Percentiles rank a stretch among this genome's conserved stretches.
Conservation (phyloP, 2,113 vertebrate genomes). For the Pyxicephalus adspersus region DNA sequence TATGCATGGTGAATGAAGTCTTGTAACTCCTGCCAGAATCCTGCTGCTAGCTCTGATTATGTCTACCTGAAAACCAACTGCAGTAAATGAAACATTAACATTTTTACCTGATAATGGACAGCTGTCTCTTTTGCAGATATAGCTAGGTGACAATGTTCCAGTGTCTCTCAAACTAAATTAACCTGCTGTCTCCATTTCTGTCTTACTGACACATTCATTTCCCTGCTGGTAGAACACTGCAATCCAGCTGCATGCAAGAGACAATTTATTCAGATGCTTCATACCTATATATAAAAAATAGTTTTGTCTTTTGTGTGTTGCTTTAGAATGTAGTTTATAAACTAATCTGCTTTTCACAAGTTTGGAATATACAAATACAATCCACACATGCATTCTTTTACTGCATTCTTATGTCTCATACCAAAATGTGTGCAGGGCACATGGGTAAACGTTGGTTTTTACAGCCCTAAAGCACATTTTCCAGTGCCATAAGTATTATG, state of each 20-base stretch:
- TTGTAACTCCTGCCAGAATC: conserved; percentile 3
- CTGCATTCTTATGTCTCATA: too few relatives aligned
- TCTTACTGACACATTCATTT: conserved; percentile 32
- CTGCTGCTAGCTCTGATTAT: conserved; percentile 30
- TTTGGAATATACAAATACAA: too few relatives aligned
- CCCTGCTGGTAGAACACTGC: conserved; percentile 19
- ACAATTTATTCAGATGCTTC: neutral
- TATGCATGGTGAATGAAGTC: conserved; percentile 27
- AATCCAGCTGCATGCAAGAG: neutral
- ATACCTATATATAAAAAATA: neutral
- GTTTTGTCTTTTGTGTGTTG: too few relatives aligned
- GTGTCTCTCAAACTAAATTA: conserved; percentile 24
- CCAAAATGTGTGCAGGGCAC: too few relatives aligned
- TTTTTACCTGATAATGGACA: conserved; percentile 28
- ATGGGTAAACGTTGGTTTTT: too few relatives aligned
- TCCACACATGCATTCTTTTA: too few relatives aligned
- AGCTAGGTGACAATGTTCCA: conserved; percentile 29
- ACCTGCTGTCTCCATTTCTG: conserved; percentile 26
- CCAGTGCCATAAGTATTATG: too few relatives aligned
- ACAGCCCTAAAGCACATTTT: too few relatives aligned
- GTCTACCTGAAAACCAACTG: conserved; percentile 10
- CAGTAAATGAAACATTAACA: conserved; percentile 35
- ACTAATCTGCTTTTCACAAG: too few relatives aligned
- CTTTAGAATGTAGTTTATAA: too few relatives aligned
- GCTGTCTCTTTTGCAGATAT: conserved; percentile 38